Conservation (phyloP, 2,797 vertebrate species). For the Muscicapa comitata region DNA sequence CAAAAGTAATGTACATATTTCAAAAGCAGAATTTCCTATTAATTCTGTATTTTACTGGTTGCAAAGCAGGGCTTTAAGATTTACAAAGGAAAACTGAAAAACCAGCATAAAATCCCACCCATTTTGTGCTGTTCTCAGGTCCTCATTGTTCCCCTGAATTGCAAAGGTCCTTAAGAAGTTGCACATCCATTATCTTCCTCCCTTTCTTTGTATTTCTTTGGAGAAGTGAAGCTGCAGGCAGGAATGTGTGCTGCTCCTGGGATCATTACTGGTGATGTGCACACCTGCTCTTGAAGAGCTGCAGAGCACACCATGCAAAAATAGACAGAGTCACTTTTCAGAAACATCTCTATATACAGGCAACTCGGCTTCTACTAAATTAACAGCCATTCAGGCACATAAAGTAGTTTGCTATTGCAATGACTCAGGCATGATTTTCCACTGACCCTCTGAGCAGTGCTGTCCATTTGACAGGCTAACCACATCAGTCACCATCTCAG, state of each 20-base stretch:
- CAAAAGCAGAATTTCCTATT: not conserved
- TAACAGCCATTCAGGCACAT: slow-evolving; percentile 20
- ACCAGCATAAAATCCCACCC: not conserved
- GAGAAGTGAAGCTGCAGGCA: not conserved
- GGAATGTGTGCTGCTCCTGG: not conserved
- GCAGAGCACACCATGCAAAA: not conserved
- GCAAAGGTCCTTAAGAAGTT: slow-evolving; percentile 8
- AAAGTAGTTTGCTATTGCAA: not conserved
- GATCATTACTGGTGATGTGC: not conserved
- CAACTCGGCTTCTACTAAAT: not conserved
- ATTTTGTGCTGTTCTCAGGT: not conserved
- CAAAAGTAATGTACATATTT: not conserved
- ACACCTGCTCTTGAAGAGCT: not conserved
- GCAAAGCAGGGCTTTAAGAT: not conserved
- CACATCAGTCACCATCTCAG: slow-evolving; percentile 43
- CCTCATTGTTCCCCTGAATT: not conserved
- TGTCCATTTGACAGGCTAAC: slow-evolving; percentile 36
- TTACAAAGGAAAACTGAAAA: not conserved
- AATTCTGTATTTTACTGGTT: not conserved
- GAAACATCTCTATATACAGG: not conserved
- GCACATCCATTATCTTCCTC: not conserved
- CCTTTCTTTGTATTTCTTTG: not conserved
- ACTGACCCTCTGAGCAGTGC: not conserved
- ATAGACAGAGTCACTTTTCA: not conserved
- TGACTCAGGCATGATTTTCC: slow-evolving; percentile 11